Percentiles rank a stretch among this genome's conserved stretches.
These are phyloP conservation scores for Eonycteris spelaea DNA, from an alignment of 2,113 vertebrate genomes.

Conservation along the genomic window DNA sequence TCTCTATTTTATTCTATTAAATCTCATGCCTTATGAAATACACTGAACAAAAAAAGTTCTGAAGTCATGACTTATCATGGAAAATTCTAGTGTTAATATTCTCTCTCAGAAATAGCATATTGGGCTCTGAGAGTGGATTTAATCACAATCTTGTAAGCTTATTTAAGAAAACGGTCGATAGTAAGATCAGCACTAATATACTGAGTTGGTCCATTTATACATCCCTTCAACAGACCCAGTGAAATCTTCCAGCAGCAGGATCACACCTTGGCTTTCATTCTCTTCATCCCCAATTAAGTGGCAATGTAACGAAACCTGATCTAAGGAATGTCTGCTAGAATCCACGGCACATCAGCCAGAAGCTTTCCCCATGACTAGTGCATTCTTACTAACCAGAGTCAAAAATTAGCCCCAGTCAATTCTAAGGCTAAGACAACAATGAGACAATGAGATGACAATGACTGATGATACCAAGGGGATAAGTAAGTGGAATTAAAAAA, in stretches of 20 bases:
- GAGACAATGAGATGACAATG: neutral
- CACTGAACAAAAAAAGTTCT: neutral
- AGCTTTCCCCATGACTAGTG: neutral
- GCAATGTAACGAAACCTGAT: neutral
- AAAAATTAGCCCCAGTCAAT: neutral
- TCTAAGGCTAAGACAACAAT: neutral
- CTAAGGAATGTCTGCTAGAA: neutral
- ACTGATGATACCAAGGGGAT: neutral
- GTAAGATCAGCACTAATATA: neutral
- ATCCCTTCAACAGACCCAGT: neutral
- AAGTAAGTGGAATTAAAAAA: neutral
- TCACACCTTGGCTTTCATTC: neutral
- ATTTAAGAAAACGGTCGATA: neutral
- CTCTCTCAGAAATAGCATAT: neutral
- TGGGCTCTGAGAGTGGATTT: neutral
- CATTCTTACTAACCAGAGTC: neutral
- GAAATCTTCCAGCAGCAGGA: neutral
- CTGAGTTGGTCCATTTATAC: neutral
- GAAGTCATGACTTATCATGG: neutral
- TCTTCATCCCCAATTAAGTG: neutral
- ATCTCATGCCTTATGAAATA: neutral
- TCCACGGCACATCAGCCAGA: neutral
- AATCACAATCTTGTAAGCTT: neutral
- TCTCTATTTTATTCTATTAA: conserved; percentile 17
- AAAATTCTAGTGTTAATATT: conserved; percentile 26